Evolutionary conservation across 2,113 vertebrate species (phyloP), one percentile per base, ranked within the genome.

Genomic region (Mola mola): DNA sequence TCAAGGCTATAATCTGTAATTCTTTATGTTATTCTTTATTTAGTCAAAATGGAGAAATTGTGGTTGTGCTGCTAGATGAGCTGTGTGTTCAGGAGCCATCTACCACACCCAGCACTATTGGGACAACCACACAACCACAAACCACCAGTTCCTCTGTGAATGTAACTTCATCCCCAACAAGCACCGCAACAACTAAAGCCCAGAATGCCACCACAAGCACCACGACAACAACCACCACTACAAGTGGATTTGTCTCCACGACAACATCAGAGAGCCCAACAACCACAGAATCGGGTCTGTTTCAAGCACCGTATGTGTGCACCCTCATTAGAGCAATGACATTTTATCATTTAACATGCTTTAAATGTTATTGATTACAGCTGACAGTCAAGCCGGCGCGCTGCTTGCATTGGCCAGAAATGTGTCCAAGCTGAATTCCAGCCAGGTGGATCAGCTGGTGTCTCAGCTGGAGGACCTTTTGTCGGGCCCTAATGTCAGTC

Each of bases 381-480:
- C 70, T 62, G 52, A 55, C 10, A 33, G 17, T 2, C 33, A 22
- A 49, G 88, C 83, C 42, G 46, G 75, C 0, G 41, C 9, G 2
- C 63, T 93, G 49, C 79, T 91, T 4, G 62, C 58, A 0, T 2
- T 59, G 65, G 88, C 78, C 2, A 41, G 9, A 4, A 34, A 93
- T 13, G 53, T 79, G 13, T 77, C 84, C 12, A 50, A 40, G 0
- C 75, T 92, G 47, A 92, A 78, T 75, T 22, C 84, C n/a, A 74
- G 84, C 48, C 90, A 94, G 66, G 82, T 98, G 68, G 85, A 91
- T 17, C 66, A 73, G 52, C 87, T 96, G 0, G 88, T 99, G 64
- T 91, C 89, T 33, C 40, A 90, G 49, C 85, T 99, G 74, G 94
- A 96, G 46, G 31, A 20, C 3, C 82, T 98, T 62, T 77, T 95